Conservation (phyloP, 1,140 invertebrate species). For the Nomia melanderi region DNA sequence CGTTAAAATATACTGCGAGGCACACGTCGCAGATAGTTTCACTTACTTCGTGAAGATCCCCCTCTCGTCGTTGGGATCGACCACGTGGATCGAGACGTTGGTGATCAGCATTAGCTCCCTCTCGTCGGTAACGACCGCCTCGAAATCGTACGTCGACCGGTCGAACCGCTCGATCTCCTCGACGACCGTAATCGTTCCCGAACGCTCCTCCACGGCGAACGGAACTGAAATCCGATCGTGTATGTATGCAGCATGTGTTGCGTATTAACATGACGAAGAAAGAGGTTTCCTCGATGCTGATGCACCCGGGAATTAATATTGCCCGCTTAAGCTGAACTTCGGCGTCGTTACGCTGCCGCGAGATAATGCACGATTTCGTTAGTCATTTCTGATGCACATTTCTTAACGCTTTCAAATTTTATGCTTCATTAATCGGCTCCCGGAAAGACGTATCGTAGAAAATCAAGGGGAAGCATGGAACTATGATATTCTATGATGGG, state of each 20-base stretch:
- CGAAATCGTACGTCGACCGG: constrained; percentile 87
- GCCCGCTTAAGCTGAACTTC: neutral
- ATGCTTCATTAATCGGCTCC: too few species aligned
- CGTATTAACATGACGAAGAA: constrained; percentile 47
- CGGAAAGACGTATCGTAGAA: too few species aligned
- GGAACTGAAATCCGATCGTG: constrained; percentile 85
- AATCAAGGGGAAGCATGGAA: too few species aligned
- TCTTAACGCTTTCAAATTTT: too few species aligned
- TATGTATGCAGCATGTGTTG: constrained; percentile 53
- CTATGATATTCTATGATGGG: too few species aligned
- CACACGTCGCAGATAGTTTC: constrained; percentile 5
- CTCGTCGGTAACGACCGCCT: constrained; percentile 88
- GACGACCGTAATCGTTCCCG: constrained; percentile 93
- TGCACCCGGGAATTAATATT: constrained; percentile 34
- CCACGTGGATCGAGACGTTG: constrained; percentile 91
- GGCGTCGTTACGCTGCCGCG: constrained; percentile 13
- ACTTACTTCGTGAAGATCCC: constrained; percentile 86
- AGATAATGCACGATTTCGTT: too few species aligned
- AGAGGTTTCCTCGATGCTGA: neutral
- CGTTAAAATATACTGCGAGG: neutral
- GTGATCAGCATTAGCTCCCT: constrained; percentile 86
- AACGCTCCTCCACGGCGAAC: constrained; percentile 93
- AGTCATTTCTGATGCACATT: too few species aligned
- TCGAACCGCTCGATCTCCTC: constrained; percentile 87
- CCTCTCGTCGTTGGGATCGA: constrained; percentile 87